Conservation (phyloP, 2,888 invertebrate genomes). For the Drosophila kanekoi region DNA sequence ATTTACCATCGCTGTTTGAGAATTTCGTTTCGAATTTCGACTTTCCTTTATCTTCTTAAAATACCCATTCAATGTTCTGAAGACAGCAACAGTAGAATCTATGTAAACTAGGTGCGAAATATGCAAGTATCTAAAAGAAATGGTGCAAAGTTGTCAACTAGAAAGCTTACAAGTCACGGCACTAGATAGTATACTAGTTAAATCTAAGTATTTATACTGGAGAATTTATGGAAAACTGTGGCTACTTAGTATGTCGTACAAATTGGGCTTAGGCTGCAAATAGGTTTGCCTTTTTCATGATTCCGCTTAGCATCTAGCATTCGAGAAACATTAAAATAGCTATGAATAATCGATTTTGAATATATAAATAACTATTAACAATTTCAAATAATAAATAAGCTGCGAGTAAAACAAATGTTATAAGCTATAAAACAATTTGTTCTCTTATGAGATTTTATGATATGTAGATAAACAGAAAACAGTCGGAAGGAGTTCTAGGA, state of each 20-base stretch:
- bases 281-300: not conserved
- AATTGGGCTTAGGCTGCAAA: slow-evolving; percentile 1
- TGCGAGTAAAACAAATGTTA: no score
- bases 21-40: slow-evolving; percentile 29
- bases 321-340: no score
- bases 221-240: not conserved
- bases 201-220: slow-evolving; percentile 9
- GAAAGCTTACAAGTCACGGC: slow-evolving; percentile 59
- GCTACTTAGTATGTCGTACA: slow-evolving; percentile 1
- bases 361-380: not conserved
- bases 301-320: not conserved
- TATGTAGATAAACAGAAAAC: slow-evolving; percentile 6
- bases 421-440: no score
- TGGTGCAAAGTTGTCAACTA: slow-evolving; percentile 45
- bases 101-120: slow-evolving; percentile 24
- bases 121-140: slow-evolving; percentile 3
- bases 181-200: slow-evolving; percentile 38
- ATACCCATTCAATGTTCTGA: slow-evolving; percentile 48
- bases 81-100: slow-evolving; percentile 64
- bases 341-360: no score
- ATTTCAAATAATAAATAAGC: not conserved
- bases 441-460: not conserved
- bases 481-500: not conserved
- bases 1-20: slow-evolving; percentile 77
- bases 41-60: slow-evolving; percentile 67